Conservation (phyloP, 2,797 vertebrate species). For the Oryzias sinensis region DNA sequence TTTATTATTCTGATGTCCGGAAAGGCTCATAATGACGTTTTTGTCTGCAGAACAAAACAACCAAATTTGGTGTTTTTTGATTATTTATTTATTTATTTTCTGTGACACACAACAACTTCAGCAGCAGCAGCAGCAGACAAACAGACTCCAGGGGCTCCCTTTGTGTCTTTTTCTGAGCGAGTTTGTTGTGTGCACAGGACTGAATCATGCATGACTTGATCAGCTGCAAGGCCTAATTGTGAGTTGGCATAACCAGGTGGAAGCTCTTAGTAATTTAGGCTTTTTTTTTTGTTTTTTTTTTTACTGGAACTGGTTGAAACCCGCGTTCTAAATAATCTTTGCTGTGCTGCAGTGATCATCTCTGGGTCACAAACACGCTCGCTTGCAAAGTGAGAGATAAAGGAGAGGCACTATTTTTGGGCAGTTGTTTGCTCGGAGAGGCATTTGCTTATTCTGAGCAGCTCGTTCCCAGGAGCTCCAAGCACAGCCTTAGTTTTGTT, state of each 20-base stretch:
- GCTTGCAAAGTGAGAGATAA: constrained; percentile 69
- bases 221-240: constrained; percentile 33
- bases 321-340: constrained; percentile 58
- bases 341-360: constrained; percentile 70
- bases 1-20: constrained; percentile 52
- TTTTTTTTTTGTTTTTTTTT: constrained; percentile 60
- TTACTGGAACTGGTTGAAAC: constrained; percentile 65
- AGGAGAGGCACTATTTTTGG: constrained; percentile 77
- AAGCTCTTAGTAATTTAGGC: constrained; percentile 71
- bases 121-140: constrained; percentile 26
- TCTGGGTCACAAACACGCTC: constrained; percentile 66
- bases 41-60: constrained; percentile 50
- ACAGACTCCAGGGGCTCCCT: constrained; percentile 34
- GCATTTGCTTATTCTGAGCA: constrained; percentile 74
- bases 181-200: constrained; percentile 25
- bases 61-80: constrained; percentile 52
- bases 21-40: constrained; percentile 70
- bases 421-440: constrained; percentile 77
- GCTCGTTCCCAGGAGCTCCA: constrained; percentile 77
- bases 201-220: constrained; percentile 34
- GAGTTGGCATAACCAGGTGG: constrained; percentile 52
- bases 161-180: constrained; percentile 16
- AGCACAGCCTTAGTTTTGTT: constrained; percentile 64
- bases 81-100: constrained; percentile 63
- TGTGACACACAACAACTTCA: constrained; percentile 31